Base-by-base conservation (phyloP, 2,113 vertebrate species). In the Trogon surrucura region DNA sequence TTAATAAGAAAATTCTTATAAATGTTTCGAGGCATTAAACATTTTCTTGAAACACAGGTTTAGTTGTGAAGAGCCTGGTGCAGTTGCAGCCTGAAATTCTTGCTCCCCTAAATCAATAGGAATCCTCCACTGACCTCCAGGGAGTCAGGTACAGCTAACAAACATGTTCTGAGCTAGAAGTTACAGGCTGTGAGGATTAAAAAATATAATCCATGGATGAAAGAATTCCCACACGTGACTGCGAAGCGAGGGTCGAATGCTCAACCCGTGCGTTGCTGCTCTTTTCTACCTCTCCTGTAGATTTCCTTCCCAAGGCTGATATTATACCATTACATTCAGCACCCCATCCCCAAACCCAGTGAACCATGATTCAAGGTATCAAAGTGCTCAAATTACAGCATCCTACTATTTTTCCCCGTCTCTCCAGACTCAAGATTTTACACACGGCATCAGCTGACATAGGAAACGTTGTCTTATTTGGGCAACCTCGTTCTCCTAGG, bases 381-480 rank as follows among this genome's bases (percentile, higher is more conserved):
- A 41, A 51, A 80, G 36, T 58, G 64, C 30, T 90, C 78, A 65
- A 93, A 79, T 81, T 36, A 32, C 51, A 89, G 47, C 38, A 66
- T 73, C 71, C 64, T 66, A 8, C 75, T 57, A 0, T 58, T 95
- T 73, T 58, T 1, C 12, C 56, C 15, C 0, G 2, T 57, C 80
- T 84, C 89, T 93, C 51, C 70, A 74, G 54, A 17, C 44, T 48
- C 29, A 19, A 29, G 60, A 45, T 94, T 96, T 95, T 86, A 80
- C 32, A 75, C 44, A 16, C 11, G 11, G 50, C 61, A 4, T 57
- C 85, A 91, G 60, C 74, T 41, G 78, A 80, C n/a, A 48, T 1
- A 64, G 66, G 84, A 94, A 97, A 80, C 3, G 1, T 66, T 65
- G 36, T 78, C 88, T 56, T 91, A 80, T 82, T 95, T 95, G 91